These are phyloP conservation scores for Furnarius figulus DNA, from an alignment of 2,113 vertebrate genomes.

Conservation along the genomic window DNA sequence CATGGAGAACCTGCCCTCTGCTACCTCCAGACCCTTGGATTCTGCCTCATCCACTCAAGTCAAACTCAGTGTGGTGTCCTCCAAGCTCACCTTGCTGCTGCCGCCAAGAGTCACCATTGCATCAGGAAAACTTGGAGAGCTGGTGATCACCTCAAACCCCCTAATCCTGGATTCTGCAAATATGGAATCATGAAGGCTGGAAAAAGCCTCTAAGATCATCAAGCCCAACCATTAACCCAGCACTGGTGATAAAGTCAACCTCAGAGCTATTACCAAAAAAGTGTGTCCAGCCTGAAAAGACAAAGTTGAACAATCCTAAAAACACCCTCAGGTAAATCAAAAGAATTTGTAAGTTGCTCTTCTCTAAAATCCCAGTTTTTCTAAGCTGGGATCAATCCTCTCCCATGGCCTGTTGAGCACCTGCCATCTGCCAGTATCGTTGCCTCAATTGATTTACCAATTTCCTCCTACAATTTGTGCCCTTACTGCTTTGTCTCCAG, in stretches of 20 bases:
- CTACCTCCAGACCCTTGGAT: accelerated
- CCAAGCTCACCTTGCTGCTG: neutral
- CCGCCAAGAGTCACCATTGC: neutral
- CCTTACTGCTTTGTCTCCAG: neutral
- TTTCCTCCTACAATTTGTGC: neutral
- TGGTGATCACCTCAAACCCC: neutral
- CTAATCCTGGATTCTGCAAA: neutral
- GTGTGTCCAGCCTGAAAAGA: neutral
- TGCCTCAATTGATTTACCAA: neutral
- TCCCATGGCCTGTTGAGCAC: neutral
- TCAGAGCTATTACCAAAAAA: neutral
- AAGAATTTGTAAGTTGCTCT: neutral
- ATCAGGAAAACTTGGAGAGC: neutral
- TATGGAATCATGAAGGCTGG: neutral
- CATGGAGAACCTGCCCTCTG: neutral
- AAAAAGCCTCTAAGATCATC: neutral
- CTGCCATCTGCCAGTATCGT: accelerated
- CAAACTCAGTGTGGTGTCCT: accelerated
- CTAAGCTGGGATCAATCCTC: neutral
- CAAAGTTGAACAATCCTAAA: neutral
- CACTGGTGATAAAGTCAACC: neutral
- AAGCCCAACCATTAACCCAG: neutral
- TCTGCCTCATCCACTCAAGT: neutral
- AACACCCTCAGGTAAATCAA: neutral
- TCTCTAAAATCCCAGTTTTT: neutral